Evolutionary conservation across 2,113 vertebrate species (phyloP), one percentile per base, ranked within the genome.

Genomic region (Zosterops japonicus): DNA sequence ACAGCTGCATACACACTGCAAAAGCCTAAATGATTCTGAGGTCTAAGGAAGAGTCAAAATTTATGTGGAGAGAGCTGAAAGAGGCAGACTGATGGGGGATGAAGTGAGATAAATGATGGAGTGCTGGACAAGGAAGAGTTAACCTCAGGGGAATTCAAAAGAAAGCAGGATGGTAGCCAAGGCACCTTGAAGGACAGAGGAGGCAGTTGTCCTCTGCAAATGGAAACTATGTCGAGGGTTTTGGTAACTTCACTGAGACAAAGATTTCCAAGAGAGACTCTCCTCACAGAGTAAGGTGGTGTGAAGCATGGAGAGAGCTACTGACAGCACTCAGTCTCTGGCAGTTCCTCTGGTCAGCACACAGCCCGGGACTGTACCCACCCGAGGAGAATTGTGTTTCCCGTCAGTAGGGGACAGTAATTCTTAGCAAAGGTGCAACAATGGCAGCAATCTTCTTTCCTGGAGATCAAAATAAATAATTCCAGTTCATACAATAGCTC

Each of bases 1-100:
- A 83, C 76, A 83, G 86, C 94, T 94, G 85, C 79, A 89, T 33
- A 93, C 72, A 86, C 80, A 80, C 11, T 88, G 83, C 25, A 83
- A 86, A 90, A 90, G 42, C 36, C 71, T 35, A 81, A 88, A 1
- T 70, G 4, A 56, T 84, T 82, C 1, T 77, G 81, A 79, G 74
- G 70, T 79, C 89, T 84, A 57, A 49, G 53, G 77, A 84, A 82
- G 84, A 91, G 44, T 84, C 78, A 91, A 79, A 91, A 63, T 83
- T 89, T 84, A 67, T 72, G 24, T 64, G 36, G 70, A 91, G 69
- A 50, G 67, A 93, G 25, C 57, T 71, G 89, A 92, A 82, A 64
- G 80, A 82, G 27, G 11, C 39, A 78, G 57, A 41, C 28, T 71
- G 72, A 49, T 65, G 65, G 55, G 22, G 25, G 23, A 57, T 87